phyloP scores from a whole-genome alignment of 2,888 invertebrate genomes.

The Eurois occulta region DNA sequence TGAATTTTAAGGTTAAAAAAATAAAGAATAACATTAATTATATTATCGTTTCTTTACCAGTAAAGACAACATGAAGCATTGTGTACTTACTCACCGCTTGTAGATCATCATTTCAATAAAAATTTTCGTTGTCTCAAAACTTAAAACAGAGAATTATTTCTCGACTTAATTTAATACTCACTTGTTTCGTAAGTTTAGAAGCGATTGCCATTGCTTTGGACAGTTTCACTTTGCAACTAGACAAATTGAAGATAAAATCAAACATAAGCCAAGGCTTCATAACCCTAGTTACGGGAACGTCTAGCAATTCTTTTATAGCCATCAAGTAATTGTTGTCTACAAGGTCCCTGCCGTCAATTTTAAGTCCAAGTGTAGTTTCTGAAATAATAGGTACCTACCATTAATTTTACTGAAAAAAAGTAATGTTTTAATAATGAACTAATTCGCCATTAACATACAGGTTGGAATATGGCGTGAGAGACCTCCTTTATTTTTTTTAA shows the following conservation, averaged over 20 bases:
- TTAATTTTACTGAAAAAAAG: background rate
- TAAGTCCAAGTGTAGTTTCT: constrained; percentile 59
- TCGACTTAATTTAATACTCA: constrained; percentile 22
- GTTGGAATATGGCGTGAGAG: background rate
- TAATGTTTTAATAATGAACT: background rate
- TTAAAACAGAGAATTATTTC: background rate
- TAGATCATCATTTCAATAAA: background rate
- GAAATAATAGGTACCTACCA: constrained; percentile 17
- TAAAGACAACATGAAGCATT: background rate
- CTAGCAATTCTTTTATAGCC: constrained; percentile 49
- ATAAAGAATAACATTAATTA: background rate
- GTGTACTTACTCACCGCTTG: too few species aligned
- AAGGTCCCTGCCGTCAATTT: constrained; percentile 30
- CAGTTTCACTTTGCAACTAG: constrained; percentile 34
- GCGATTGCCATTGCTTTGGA: constrained; percentile 29
- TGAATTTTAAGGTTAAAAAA: background rate
- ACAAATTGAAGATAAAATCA: constrained; percentile 53
- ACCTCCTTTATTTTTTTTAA: background rate
- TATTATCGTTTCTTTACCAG: background rate
- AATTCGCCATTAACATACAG: background rate
- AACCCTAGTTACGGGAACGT: constrained; percentile 31
- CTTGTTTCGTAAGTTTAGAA: constrained; percentile 41
- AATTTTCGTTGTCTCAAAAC: background rate
- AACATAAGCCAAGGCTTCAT: constrained; percentile 48
- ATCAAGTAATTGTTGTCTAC: constrained; percentile 42